Percentiles rank a stretch among this genome's conserved stretches.
Evolutionary conservation across 2,888 invertebrate species (phyloP).

Genomic region (Prosopocoilus inquinatus): DNA sequence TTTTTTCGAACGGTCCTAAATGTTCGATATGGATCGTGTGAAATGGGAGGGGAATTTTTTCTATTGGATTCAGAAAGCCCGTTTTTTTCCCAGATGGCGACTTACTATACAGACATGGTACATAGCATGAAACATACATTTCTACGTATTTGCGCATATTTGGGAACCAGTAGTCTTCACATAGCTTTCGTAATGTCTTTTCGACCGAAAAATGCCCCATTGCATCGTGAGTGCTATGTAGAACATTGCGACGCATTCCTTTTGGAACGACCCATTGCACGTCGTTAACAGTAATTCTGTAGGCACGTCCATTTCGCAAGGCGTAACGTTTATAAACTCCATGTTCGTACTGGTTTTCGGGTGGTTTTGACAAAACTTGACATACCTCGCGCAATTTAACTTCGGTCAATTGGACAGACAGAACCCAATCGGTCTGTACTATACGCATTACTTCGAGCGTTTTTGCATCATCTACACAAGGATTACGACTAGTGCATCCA

Average conservation of each 20-base stretch:
- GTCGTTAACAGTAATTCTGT: neutral
- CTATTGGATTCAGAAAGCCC: conserved; percentile 27
- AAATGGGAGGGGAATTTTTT: conserved; percentile 24
- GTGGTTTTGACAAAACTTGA: neutral
- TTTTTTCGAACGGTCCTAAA: conserved; percentile 45
- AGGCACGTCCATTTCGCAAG: conserved; percentile 6
- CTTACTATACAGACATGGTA: conserved; percentile 43
- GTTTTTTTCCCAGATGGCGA: conserved; percentile 17
- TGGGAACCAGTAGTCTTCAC: conserved; percentile 45
- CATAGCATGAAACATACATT: conserved; percentile 44
- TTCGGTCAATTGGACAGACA: conserved; percentile 19
- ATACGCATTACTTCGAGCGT: conserved; percentile 36
- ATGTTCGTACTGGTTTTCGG: neutral
- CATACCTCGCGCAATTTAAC: conserved; percentile 3
- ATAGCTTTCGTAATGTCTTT: conserved; percentile 37
- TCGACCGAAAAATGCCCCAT: conserved; percentile 42
- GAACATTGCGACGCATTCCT: conserved; percentile 11
- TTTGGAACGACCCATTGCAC: conserved; percentile 23
- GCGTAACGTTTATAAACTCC: conserved; percentile 11
- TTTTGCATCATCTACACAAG: conserved; percentile 8
- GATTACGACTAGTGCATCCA: conserved; percentile 34
- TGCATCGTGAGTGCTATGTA: conserved; percentile 40
- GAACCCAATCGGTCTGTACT: conserved; percentile 37
- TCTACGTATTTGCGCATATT: conserved; percentile 41
- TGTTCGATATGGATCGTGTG: conserved; percentile 48